These are phyloP conservation scores for Rhynchopsitta pachyrhyncha DNA, from an alignment of 2,113 vertebrate species.

Conservation along the genomic window DNA sequence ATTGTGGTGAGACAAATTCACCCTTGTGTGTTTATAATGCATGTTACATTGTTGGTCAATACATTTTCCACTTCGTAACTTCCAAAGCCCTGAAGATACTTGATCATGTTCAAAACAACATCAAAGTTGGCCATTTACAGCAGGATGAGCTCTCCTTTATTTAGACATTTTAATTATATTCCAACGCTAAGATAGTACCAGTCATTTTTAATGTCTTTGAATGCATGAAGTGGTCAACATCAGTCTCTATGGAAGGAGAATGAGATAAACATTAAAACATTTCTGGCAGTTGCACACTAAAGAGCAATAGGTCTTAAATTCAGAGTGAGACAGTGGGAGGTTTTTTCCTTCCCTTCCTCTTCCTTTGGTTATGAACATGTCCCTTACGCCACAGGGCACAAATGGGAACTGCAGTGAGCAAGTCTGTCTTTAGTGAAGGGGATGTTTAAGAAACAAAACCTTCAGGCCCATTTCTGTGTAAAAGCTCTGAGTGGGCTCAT, in stretches of 20 bases:
- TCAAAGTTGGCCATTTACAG: neutral
- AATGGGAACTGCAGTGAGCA: neutral
- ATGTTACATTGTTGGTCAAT: neutral
- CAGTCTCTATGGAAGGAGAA: neutral
- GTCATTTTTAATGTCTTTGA: neutral
- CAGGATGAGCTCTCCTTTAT: neutral
- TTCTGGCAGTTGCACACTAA: neutral
- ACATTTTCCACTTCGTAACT: neutral
- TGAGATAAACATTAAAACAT: neutral
- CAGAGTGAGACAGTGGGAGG: neutral
- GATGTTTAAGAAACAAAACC: neutral
- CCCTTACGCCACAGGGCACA: neutral
- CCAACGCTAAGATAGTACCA: neutral
- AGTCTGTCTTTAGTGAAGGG: neutral
- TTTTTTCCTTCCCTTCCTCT: neutral
- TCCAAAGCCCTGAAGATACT: neutral
- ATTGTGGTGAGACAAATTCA: neutral
- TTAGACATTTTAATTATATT: neutral
- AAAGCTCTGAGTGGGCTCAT: constrained; percentile 1
- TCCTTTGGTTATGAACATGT: neutral
- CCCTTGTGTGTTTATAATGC: neutral
- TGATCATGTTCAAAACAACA: neutral
- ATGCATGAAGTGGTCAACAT: neutral
- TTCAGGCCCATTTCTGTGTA: neutral
- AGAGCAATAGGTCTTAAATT: neutral